Evolutionary conservation across 2,888 invertebrate species (phyloP), one percentile per base, ranked within the genome.

Genomic region (Standfussiana lucernea): DNA sequence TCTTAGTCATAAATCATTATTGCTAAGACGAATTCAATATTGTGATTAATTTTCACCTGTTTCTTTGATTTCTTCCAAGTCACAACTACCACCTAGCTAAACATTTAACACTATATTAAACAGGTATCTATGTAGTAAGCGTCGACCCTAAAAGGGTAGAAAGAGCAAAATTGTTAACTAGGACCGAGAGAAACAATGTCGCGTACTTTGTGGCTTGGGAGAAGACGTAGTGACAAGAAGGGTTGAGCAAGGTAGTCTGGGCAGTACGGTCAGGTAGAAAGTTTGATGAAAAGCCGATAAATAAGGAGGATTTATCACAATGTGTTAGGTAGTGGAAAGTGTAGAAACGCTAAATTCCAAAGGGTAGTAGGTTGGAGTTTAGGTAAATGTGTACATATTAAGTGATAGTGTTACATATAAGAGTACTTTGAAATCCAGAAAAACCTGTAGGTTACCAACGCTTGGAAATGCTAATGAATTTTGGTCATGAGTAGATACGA

Each of bases 101-200:
- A 64, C 5, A 53, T 32, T 35, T 18, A 32, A 53, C n/a, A 53
- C 47, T 68, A 10, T 28, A 37, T 65, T 56, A 28, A 28, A 35
- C 15, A 47, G 11, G 68, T 40, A 70, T 8, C 7, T 28, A 35
- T 28, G 1, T 28, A 45, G n/a, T 59, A 59, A 45, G 56, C 13
- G 53, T 56, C 40, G 40, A 35, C 56, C 80, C 28, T n/a, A 78
- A 56, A 40, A 79, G 50, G 81, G 61, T 73, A 65, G 18, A 64
- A 37, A 32, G 68, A 65, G 45, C 13, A 15, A 80, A 73, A 42
- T 77, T 77, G 42, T 42, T 53, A 65, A 72, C 59, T 65, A 47
- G 45, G 45, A 50, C 53, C 69, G 47, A 64, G 67, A 68, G 71
- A 70, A 70, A 83, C 65, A 83, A 82, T 78, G 73, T 78, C 65